Evolutionary conservation across 2,888 invertebrate species (phyloP).

Genomic region (Podotricha telesiphe): DNA sequence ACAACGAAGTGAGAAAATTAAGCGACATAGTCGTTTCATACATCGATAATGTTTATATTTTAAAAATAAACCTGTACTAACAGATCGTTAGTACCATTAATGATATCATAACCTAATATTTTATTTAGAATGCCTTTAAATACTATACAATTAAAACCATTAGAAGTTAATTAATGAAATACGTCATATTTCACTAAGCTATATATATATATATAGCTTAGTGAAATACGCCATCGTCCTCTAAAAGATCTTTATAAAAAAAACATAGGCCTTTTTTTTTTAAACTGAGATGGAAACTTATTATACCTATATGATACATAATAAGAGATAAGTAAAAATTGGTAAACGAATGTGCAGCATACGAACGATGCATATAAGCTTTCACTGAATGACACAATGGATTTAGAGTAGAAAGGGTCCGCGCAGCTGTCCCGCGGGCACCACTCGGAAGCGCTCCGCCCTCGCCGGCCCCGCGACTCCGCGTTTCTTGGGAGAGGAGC

Average conservation of each 20-base stretch:
- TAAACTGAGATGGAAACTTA: too few species aligned
- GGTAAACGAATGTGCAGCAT: not conserved
- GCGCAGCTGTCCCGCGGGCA: constrained; percentile 80
- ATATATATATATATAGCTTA: too few species aligned
- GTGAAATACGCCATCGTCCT: too few species aligned
- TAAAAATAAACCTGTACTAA: not conserved
- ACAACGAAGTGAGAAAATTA: too few species aligned
- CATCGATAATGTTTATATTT: not conserved
- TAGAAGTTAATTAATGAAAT: too few species aligned
- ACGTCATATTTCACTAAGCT: too few species aligned
- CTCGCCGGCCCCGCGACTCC: constrained; percentile 63
- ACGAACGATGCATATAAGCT: constrained; percentile 53
- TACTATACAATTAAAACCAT: too few species aligned
- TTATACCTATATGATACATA: too few species aligned
- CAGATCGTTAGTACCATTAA: not conserved
- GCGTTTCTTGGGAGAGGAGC: constrained; percentile 58
- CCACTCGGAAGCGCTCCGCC: constrained; percentile 47
- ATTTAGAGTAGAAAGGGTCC: constrained; percentile 74
- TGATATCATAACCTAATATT: not conserved
- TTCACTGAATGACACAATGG: constrained; percentile 66
- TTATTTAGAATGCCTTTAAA: too few species aligned
- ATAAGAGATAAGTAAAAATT: constrained; percentile 1
- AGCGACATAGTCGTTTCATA: not conserved
- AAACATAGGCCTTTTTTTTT: too few species aligned
- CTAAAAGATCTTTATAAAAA: too few species aligned